Conservation (phyloP, 1,140 invertebrate genomes). For the Habropoda laboriosa region DNA sequence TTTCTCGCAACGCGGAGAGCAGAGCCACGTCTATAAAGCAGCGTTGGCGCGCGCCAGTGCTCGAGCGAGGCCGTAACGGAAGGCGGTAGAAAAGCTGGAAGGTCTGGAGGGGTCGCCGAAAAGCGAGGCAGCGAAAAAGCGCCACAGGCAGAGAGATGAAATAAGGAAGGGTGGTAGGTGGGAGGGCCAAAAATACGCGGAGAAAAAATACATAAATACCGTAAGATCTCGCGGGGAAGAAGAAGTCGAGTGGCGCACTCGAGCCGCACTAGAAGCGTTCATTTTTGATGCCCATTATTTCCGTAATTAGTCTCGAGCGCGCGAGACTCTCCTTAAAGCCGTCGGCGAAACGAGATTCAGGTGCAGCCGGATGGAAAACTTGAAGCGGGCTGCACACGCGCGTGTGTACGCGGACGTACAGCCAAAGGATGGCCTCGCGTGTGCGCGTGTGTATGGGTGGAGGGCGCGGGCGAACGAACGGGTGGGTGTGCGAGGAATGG, state of each 20-base stretch:
- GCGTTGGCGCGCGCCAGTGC: no score
- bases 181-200: background rate
- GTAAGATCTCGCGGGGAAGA: conserved; percentile 8
- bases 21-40: no score
- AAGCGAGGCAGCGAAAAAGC: background rate
- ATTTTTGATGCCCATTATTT: conserved; percentile 51
- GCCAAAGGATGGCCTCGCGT: background rate
- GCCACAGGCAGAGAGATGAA: background rate
- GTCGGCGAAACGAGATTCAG: conserved; percentile 32
- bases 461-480: no score
- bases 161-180: background rate
- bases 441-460: no score
- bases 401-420: background rate
- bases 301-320: conserved; percentile 49
- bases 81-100: no score
- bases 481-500: no score
- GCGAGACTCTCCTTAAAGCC: conserved; percentile 40
- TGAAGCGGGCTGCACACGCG: conserved; percentile 6
- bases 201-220: conserved; percentile 16
- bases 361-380: conserved; percentile 41
- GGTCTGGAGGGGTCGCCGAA: background rate
- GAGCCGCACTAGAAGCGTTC: conserved; percentile 41
- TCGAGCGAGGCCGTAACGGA: background rate
- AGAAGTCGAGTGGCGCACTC: conserved; percentile 6
- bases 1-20: no score